A percentile compares a stretch with the other conserved stretches of the same genome.
phyloP scores from a whole-genome alignment of 92 coral and sea anemone species.

The Meandrina meandrites region DNA sequence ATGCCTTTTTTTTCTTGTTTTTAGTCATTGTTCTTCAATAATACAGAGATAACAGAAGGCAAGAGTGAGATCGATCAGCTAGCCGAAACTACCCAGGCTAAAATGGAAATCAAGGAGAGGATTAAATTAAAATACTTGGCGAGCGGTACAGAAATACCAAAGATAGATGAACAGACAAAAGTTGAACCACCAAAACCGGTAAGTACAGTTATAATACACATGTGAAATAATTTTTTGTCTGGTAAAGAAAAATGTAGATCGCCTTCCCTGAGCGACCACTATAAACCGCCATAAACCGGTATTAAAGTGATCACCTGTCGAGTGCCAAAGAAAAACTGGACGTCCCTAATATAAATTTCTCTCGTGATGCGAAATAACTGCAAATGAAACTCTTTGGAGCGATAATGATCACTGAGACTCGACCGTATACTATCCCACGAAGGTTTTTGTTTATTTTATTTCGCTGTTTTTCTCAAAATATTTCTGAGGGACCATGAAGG shows the following conservation, averaged over 20 bases:
- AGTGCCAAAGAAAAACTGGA: neutral
- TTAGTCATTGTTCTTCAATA: neutral
- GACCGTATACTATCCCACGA: neutral
- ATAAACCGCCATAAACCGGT: too few species aligned
- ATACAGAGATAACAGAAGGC: neutral
- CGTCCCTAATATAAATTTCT: neutral
- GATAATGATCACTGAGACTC: neutral
- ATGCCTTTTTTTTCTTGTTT: neutral
- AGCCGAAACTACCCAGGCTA: neutral
- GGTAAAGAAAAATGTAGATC: neutral
- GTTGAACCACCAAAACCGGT: slow-evolving; percentile 19
- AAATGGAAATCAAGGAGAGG: neutral
- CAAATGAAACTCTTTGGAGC: neutral
- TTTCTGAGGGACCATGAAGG: too few species aligned
- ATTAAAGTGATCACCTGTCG: too few species aligned
- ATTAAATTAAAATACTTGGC: neutral
- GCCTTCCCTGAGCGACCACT: neutral
- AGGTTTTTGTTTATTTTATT: neutral
- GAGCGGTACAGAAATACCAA: neutral
- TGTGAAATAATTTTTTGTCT: neutral
- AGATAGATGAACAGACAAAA: neutral
- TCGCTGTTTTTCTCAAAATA: neutral
- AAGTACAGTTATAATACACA: neutral
- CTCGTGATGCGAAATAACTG: neutral
- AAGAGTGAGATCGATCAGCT: neutral